Percentiles rank a stretch among this genome's conserved stretches.
Conservation (phyloP, 2,113 vertebrate genomes). For the Gallinago paraguaiae region DNA sequence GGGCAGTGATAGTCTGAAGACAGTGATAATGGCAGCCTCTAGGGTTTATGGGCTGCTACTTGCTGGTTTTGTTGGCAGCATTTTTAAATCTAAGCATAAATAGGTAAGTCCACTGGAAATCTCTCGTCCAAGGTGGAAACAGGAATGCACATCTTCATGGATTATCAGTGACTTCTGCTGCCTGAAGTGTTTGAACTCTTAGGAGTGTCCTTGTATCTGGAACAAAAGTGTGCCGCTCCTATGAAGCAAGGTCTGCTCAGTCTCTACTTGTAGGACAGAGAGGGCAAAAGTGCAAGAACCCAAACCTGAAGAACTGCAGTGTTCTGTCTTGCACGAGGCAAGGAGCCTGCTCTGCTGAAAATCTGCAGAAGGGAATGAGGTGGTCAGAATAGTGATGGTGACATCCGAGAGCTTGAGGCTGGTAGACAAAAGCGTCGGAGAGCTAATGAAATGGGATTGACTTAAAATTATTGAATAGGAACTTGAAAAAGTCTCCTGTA, state of each 20-base stretch:
- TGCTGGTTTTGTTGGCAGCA: neutral
- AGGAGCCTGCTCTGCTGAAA: neutral
- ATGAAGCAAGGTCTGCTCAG: neutral
- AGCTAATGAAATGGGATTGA: neutral
- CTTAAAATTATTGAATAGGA: neutral
- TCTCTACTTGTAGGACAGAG: neutral
- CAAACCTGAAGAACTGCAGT: neutral
- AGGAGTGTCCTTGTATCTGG: neutral
- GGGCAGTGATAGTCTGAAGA: neutral
- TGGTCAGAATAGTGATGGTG: neutral
- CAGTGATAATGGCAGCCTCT: neutral
- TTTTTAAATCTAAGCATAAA: neutral
- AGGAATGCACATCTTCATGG: neutral
- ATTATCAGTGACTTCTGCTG: neutral
- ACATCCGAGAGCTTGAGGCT: neutral
- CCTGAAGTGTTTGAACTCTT: neutral
- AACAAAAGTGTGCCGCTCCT: neutral
- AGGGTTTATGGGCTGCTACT: neutral
- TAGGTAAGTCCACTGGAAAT: neutral
- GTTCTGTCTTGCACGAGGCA: neutral
- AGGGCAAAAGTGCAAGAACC: neutral
- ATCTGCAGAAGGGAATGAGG: neutral
- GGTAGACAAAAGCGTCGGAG: neutral
- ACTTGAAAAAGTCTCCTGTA: neutral
- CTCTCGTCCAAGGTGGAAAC: neutral